phyloP scores from a whole-genome alignment of 2,797 vertebrate genomes.

The Cirrhinus molitorella region DNA sequence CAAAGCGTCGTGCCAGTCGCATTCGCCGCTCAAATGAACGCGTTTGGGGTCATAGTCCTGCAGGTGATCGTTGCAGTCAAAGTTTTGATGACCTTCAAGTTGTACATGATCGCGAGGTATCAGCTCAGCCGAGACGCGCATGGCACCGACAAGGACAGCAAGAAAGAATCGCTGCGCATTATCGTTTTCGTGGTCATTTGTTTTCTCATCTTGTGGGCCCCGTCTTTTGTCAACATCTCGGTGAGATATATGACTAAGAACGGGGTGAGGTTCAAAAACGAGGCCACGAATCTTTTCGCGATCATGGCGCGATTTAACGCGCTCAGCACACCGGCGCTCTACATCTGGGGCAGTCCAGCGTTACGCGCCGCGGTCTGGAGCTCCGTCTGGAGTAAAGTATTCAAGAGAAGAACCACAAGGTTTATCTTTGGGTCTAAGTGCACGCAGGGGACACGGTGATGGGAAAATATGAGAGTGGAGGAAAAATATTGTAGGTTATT shows the following conservation, averaged over 20 bases:
- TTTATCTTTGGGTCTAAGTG: neutral
- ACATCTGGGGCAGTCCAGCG: slow-evolving; percentile 82
- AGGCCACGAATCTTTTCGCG: slow-evolving; percentile 81
- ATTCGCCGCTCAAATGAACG: slow-evolving; percentile 78
- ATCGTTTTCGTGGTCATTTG: slow-evolving; percentile 83
- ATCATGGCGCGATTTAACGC: slow-evolving; percentile 81
- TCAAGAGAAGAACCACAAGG: slow-evolving; percentile 44
- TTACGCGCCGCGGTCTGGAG: slow-evolving; percentile 75
- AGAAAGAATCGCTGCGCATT: slow-evolving; percentile 80
- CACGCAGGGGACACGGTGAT: neutral
- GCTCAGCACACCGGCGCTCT: slow-evolving; percentile 77
- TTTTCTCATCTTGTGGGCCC: slow-evolving; percentile 80
- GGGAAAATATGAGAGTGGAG: neutral
- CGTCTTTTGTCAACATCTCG: slow-evolving; percentile 76
- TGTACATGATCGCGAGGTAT: slow-evolving; percentile 78
- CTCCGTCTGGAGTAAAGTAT: slow-evolving; percentile 69
- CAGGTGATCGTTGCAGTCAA: slow-evolving; percentile 79
- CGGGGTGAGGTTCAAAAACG: slow-evolving; percentile 77
- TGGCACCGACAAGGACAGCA: slow-evolving; percentile 74
- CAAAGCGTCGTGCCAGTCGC: slow-evolving; percentile 78
- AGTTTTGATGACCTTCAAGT: slow-evolving; percentile 80
- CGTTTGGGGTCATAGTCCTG: slow-evolving; percentile 78
- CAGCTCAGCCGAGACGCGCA: slow-evolving; percentile 78
- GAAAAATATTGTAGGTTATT: neutral
- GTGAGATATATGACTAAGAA: slow-evolving; percentile 61